Evolutionary conservation across 2,888 invertebrate species (phyloP).

Genomic region (Myopa testacea): DNA sequence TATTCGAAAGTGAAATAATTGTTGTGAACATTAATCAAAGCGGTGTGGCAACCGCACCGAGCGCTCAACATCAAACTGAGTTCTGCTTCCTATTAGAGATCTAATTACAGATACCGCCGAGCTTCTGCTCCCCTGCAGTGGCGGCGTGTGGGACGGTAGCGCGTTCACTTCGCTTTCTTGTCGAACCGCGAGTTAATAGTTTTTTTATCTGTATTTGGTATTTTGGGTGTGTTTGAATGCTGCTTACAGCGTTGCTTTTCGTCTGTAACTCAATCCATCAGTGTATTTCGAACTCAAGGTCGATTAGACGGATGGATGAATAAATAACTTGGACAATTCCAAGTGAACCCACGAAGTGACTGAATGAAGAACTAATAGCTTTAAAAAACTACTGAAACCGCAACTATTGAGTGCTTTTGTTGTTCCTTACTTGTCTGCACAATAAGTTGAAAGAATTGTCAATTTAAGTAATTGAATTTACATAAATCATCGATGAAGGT

Average conservation of each 20-base stretch:
- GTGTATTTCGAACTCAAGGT: constrained; percentile 26
- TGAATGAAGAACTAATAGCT: too few species aligned
- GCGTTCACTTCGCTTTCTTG: constrained; percentile 28
- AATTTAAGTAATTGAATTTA: too few species aligned
- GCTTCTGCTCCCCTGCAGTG: constrained; percentile 7
- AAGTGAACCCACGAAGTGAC: too few species aligned
- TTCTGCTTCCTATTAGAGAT: constrained; percentile 34
- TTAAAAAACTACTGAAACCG: too few species aligned
- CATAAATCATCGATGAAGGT: too few species aligned
- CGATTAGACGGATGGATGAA: constrained; percentile 10
- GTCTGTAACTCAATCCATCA: constrained; percentile 32
- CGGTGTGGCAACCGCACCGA: constrained; percentile 25
- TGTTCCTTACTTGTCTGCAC: too few species aligned
- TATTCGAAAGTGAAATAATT: constrained; percentile 27
- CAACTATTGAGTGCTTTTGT: too few species aligned
- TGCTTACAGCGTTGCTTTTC: constrained; percentile 6
- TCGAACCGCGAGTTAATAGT: constrained; percentile 13
- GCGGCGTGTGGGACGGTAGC: constrained; percentile 7
- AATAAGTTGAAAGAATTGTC: too few species aligned
- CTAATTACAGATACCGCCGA: constrained; percentile 36
- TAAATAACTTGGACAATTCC: too few species aligned
- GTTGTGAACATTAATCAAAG: constrained; percentile 26
- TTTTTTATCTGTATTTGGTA: not conserved
- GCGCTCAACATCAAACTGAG: constrained; percentile 17
- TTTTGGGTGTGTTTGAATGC: constrained; percentile 28